Conservation (phyloP, 1,140 invertebrate species). For the Drosophila truncata region DNA sequence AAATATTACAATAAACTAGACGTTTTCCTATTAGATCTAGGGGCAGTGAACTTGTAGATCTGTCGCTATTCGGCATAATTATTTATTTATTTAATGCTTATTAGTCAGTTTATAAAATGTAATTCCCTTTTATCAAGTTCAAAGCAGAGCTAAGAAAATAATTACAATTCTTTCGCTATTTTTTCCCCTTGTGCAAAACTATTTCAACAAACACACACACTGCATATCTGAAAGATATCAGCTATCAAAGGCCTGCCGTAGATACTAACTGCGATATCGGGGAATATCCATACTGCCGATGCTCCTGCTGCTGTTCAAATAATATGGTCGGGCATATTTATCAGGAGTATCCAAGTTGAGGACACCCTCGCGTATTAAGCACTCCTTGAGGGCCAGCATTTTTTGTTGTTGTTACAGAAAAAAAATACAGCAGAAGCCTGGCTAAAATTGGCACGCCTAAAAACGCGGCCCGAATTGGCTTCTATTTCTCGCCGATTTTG, state of each 20-base stretch:
- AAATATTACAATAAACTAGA: background rate
- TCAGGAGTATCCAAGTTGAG: conserved; percentile 72
- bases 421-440: conserved; percentile 1
- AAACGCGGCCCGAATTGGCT: conserved; percentile 28
- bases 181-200: background rate
- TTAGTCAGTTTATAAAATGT: background rate
- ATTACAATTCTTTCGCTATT: background rate
- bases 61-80: too few species aligned
- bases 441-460: conserved; percentile 36
- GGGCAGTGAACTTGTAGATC: too few species aligned
- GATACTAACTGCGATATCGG: conserved; percentile 78
- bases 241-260: conserved; percentile 19
- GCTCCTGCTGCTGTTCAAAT: conserved; percentile 63
- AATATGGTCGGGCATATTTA: conserved; percentile 47
- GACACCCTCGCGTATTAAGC: conserved; percentile 79
- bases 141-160: background rate
- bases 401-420: conserved; percentile 24
- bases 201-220: conserved; percentile 7
- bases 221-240: conserved; percentile 33
- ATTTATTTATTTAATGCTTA: background rate
- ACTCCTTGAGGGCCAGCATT: conserved; percentile 84
- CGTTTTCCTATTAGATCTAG: background rate
- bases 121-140: background rate
- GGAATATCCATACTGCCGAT: conserved; percentile 71
- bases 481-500: conserved; percentile 38